Evolutionary conservation across 2,797 vertebrate species (phyloP).

Genomic region (Florisuga fusca): DNA sequence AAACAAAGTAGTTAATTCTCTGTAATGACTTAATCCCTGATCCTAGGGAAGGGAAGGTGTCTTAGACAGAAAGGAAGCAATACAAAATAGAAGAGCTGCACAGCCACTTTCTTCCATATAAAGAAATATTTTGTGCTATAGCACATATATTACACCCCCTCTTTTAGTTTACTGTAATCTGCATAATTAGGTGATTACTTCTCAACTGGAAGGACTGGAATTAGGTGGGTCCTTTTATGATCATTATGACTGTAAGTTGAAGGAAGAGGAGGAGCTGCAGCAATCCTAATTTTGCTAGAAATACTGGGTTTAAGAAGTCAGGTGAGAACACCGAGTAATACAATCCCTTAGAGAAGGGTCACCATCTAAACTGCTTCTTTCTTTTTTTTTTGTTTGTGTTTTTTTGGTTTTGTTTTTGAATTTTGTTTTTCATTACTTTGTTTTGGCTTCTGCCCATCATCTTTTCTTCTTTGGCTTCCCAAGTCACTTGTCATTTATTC

Average conservation of each 20-base stretch:
- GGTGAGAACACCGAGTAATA: neutral
- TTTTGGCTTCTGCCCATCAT: neutral
- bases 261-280: constrained; percentile 50
- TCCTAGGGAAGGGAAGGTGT: neutral
- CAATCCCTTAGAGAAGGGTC: neutral
- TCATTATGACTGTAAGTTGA: constrained; percentile 6
- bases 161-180: constrained; percentile 3
- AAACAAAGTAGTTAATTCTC: neutral
- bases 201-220: constrained; percentile 58
- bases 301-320: neutral
- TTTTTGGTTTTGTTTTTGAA: neutral
- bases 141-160: neutral
- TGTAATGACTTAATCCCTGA: neutral
- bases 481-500: neutral
- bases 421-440: neutral
- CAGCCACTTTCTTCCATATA: neutral
- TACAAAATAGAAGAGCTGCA: neutral
- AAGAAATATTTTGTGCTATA: neutral
- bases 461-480: neutral
- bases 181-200: constrained; percentile 7
- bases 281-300: constrained; percentile 35
- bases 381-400: neutral
- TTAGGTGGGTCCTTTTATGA: constrained; percentile 21
- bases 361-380: neutral
- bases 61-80: neutral